Conservation (phyloP, 2,888 invertebrate genomes). For the Drosophila basisetae region DNA sequence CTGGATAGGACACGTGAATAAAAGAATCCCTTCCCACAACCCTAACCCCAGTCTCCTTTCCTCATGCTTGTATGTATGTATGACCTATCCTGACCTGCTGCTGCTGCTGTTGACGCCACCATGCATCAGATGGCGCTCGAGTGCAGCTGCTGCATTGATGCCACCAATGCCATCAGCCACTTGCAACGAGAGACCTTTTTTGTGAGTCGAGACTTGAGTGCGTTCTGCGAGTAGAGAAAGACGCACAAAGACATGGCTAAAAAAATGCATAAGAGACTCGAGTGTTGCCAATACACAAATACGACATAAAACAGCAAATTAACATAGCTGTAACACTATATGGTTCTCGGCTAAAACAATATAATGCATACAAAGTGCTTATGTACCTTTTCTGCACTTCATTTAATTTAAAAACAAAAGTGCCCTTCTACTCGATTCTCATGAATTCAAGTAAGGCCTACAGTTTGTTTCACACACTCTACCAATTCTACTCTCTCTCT, state of each 20-base stretch:
- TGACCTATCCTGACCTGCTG: background rate
- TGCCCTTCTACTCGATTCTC: background rate
- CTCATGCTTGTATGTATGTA: background rate
- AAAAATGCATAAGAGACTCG: background rate
- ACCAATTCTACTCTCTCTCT: too few relatives aligned
- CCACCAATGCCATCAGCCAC: conserved; percentile 24
- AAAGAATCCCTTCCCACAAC: background rate
- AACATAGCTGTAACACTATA: background rate
- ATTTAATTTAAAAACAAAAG: background rate
- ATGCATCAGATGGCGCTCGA: conserved; percentile 35
- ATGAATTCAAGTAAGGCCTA: background rate
- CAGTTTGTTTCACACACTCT: background rate
- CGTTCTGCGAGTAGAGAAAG: conserved; percentile 6
- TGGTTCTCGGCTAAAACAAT: background rate
- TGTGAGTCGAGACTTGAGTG: conserved; percentile 11
- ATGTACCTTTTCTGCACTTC: background rate
- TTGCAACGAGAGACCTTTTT: conserved; percentile 43
- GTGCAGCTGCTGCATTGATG: conserved; percentile 32
- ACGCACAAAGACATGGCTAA: conserved; percentile 40
- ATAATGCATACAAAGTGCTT: background rate
- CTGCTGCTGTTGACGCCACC: conserved; percentile 6
- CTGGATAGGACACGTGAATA: background rate
- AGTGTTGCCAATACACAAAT: background rate
- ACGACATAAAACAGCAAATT: conserved; percentile 4
- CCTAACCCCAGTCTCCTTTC: background rate